Evolutionary conservation across 2,797 vertebrate species (phyloP), one percentile per base, ranked within the genome.

Genomic region (Pempheris klunzingeri): DNA sequence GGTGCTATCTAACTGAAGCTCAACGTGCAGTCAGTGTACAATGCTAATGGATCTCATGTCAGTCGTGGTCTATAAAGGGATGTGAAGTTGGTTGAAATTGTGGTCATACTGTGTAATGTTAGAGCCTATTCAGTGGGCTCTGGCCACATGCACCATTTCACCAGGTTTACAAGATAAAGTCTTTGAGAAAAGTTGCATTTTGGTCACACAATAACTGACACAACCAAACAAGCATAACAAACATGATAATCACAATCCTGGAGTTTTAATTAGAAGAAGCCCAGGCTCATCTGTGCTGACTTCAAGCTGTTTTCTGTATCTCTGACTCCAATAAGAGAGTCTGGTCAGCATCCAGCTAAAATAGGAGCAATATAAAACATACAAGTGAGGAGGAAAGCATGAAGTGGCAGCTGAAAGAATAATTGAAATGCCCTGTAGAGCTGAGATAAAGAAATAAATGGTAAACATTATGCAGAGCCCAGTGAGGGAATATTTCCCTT

Each of bases 381-480:
- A 49, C 43, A 49, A 53, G 46, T 10, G 17, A 50, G 43, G 63
- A 76, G 67, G 38, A 7, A 30, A 36, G 43, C 36, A 6, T 1
- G 11, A 41, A 68, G 49, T 46, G 39, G 66, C 34, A 59, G 66
- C 49, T 47, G 22, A 47, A 30, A 75, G 52, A 54, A 64, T 50
- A 69, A 68, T 47, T 63, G 71, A 74, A 70, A 77, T 36, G 28
- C 38, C 52, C 71, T 59, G 66, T 15, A 6, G 41, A 47, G 60
- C 63, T 63, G 43, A 64, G 69, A 62, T 64, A 67, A 44, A 30
- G 71, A 7, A 62, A 54, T 34, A 32, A 12, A 61, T n/a, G 26
- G 43, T 71, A 50, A 65, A 69, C 36, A 44, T 54, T 38, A 30
- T 24, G 26, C 26, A 38, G 36, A 74, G 39, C 18, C 5, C 69